Percentiles rank a stretch among this genome's conserved stretches.
Evolutionary conservation across 1,140 invertebrate genomes (phyloP).

Genomic region (Platorchestia sp.): DNA sequence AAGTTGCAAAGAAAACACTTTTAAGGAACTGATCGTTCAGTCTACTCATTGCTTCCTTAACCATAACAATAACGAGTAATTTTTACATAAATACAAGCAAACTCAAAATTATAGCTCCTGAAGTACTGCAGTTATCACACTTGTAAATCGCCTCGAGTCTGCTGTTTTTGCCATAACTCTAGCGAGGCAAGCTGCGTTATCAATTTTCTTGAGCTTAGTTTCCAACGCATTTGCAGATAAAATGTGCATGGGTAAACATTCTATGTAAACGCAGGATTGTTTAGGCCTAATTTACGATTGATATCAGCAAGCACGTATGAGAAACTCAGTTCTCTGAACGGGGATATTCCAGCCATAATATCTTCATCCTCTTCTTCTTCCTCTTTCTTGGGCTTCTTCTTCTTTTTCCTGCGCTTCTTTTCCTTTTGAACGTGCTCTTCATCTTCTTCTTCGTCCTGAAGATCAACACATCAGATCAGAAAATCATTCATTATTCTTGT

Average conservation of each 20-base stretch:
- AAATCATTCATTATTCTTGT: too few species aligned
- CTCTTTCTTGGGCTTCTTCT: constrained; percentile 52
- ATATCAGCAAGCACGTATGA: constrained; percentile 71
- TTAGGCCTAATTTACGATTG: constrained; percentile 70
- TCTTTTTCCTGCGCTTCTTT: constrained; percentile 57
- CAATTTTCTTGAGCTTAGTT: too few species aligned
- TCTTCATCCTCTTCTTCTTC: constrained; percentile 69
- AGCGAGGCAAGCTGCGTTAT: too few species aligned
- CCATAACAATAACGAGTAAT: too few species aligned
- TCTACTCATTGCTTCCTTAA: too few species aligned
- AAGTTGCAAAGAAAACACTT: too few species aligned
- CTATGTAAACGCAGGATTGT: constrained; percentile 51
- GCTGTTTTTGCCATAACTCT: neutral
- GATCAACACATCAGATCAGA: neutral
- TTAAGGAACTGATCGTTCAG: too few species aligned
- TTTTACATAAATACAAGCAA: neutral
- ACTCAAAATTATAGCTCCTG: neutral
- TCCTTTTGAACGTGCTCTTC: constrained; percentile 48
- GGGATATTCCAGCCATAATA: constrained; percentile 70
- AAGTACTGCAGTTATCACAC: neutral
- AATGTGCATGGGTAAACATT: neutral
- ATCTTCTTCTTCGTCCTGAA: constrained; percentile 49
- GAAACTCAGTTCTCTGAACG: constrained; percentile 71
- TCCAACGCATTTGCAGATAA: neutral
- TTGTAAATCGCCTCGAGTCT: neutral